Evolutionary conservation across 64 coral and sea anemone species (phyloP).

Genomic region (Montipora efflorescens): DNA sequence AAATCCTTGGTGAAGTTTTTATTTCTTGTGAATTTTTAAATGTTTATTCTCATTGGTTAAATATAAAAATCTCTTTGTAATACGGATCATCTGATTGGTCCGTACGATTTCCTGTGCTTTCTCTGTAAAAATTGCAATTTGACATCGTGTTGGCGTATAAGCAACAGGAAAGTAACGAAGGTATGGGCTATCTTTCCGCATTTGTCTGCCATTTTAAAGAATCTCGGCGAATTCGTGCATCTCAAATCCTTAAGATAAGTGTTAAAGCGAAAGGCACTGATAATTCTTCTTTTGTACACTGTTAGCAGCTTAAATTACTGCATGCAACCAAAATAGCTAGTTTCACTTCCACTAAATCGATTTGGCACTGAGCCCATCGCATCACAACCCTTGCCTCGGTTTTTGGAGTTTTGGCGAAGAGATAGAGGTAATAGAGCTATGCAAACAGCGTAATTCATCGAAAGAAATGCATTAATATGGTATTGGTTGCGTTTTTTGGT

Average conservation of each 20-base stretch:
- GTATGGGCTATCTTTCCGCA: background rate
- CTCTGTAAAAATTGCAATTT: background rate
- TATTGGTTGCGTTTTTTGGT: background rate
- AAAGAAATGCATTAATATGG: background rate
- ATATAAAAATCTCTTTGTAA: background rate
- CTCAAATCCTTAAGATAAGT: background rate
- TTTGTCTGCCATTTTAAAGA: background rate
- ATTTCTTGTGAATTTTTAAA: background rate
- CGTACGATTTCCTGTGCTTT: slow-evolving; percentile 7
- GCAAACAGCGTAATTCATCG: background rate
- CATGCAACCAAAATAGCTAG: background rate
- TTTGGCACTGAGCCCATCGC: background rate
- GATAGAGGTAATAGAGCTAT: background rate
- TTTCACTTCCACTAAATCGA: background rate
- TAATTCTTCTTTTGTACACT: background rate
- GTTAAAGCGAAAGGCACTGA: background rate
- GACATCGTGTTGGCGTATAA: background rate
- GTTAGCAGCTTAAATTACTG: background rate
- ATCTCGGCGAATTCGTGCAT: background rate
- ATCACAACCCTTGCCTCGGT: background rate
- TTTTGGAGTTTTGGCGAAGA: background rate
- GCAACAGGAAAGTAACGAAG: background rate
- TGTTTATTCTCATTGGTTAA: background rate
- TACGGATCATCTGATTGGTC: slow-evolving; percentile 6
- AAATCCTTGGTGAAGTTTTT: slow-evolving; percentile 1